Base-by-base conservation (phyloP, 2,888 invertebrate species). In the Adelphocoris suturalis region DNA sequence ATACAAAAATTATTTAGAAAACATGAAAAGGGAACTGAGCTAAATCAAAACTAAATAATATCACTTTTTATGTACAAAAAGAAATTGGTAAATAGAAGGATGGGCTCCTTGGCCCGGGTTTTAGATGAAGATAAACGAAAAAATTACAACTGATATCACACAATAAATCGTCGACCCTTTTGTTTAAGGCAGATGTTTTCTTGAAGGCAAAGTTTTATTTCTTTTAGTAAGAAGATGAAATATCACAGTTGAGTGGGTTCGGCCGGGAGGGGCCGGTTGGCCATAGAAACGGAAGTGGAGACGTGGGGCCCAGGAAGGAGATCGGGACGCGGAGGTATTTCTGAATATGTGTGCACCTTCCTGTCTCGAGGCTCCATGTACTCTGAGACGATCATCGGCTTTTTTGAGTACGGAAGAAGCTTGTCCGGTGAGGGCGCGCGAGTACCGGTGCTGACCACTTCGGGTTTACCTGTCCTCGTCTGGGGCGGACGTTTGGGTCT, bases 191-290 rank as follows among this genome's bases (percentile, higher is more conserved):
- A 89, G 89, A 89, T 89, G 84, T 89, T 89, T 89, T 84, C 89
- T 89, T 84, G 89, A 89, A 89, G 89, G 89, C 89, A 89, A 82
- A 78, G 14, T 19, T 75, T 68, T 46, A 61, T 68, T 68, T 78
- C 28, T 75, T 86, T 86, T 52, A n/a, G 28, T 48, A 78, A 78
- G 47, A 81, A 80, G 82, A 57, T 78, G 82, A 57, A 82, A 86
- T 90, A 90, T 90, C 90, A 90, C 90, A 90, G 90, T 85, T 90
- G 85, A 84, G 91, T 93, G 23, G 96, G 96, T 92, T 96, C 96
- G 91, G 95, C 95, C 0, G 96, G 96, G 57, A 96, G 93, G n/a
- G 96, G 96, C 91, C 96, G 94, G 92, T 96, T 95, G 47, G 95
- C 94, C 95, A 96, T 96, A 92, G 90, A 81, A 48, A 90, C 94